A percentile compares a stretch with the other conserved stretches of the same genome.
Conservation (phyloP, 2,888 invertebrate species). For the Resseliella maxima region DNA sequence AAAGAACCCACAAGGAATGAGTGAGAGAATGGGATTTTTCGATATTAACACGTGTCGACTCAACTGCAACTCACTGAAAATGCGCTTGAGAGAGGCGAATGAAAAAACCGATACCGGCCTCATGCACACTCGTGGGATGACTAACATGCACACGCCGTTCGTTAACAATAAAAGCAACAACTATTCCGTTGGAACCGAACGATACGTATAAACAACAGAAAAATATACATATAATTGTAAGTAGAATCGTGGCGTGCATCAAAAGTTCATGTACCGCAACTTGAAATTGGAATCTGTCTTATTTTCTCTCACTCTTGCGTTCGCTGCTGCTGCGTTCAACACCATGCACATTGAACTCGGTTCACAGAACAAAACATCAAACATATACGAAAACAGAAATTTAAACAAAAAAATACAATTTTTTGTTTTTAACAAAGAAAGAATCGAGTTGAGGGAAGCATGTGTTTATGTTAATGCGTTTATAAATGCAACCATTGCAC, state of each 20-base stretch:
- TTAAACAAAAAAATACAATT: too few species aligned
- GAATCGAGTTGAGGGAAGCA: conserved; percentile 5
- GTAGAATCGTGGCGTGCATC: conserved; percentile 34
- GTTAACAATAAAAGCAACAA: too few species aligned
- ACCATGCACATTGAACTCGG: conserved; percentile 33
- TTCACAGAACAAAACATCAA: too few species aligned
- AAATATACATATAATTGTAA: neutral
- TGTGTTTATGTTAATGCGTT: conserved; percentile 44
- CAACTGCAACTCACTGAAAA: conserved; percentile 36
- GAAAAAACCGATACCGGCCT: conserved; percentile 45
- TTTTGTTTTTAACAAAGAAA: neutral
- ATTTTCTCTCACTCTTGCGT: neutral
- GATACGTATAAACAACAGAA: neutral
- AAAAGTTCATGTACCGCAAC: conserved; percentile 47
- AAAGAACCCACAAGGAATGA: conserved; percentile 22
- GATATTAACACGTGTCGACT: conserved; percentile 22
- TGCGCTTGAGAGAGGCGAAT: conserved; percentile 42
- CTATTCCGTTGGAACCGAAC: neutral
- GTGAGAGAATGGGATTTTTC: conserved; percentile 22
- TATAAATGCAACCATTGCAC: conserved; percentile 46
- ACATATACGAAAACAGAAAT: too few species aligned
- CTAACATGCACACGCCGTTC: conserved; percentile 7
- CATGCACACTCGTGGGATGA: conserved; percentile 43
- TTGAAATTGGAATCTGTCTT: conserved; percentile 4
- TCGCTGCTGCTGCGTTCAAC: neutral